Conservation (phyloP, 2,888 invertebrate species). For the Calliphora vomitoria region DNA sequence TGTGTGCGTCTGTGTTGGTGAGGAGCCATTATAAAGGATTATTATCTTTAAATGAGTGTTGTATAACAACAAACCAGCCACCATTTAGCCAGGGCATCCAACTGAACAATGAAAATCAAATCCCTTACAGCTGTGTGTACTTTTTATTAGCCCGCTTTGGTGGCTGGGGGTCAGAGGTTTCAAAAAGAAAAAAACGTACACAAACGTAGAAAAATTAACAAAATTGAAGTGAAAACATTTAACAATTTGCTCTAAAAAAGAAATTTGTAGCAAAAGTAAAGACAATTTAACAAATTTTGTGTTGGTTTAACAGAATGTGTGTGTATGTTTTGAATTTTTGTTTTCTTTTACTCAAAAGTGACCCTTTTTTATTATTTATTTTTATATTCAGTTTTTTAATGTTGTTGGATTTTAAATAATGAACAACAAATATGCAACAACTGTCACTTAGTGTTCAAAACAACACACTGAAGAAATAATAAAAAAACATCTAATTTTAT, state of each 20-base stretch:
- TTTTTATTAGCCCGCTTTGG: not conserved
- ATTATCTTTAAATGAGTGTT: conserved; percentile 64
- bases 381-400: conserved; percentile 11
- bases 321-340: not conserved
- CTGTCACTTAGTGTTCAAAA: conserved; percentile 42
- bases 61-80: conserved; percentile 37
- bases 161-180: not conserved
- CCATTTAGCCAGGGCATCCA: conserved; percentile 17
- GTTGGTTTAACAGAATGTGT: not conserved
- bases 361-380: conserved; percentile 57
- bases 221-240: conserved; percentile 55
- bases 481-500: conserved; percentile 30
- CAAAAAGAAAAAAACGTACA: not conserved
- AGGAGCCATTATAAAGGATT: conserved; percentile 68
- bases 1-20: not conserved
- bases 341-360: conserved; percentile 4
- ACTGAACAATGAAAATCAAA: conserved; percentile 42
- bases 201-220: conserved; percentile 48
- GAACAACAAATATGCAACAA: conserved; percentile 67
- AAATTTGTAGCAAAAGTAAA: conserved; percentile 4
- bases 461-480: conserved; percentile 19
- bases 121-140: conserved; percentile 48
- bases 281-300: not conserved
- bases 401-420: conserved; percentile 47
- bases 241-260: conserved; percentile 40